These are phyloP conservation scores for Phalacrocorax aristotelis DNA, from an alignment of 2,113 vertebrate genomes.

Conservation along the genomic window DNA sequence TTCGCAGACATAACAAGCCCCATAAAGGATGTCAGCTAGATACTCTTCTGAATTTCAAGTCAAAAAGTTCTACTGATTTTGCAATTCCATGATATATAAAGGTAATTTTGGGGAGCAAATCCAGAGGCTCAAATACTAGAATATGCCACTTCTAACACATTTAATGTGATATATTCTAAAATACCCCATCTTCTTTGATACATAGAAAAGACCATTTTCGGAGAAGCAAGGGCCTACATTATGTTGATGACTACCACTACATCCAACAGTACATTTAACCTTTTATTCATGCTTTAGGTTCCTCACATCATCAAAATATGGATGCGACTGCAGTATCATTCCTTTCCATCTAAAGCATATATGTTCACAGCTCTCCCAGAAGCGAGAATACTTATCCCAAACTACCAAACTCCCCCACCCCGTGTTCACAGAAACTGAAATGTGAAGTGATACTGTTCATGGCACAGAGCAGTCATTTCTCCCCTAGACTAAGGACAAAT, in stretches of 20 bases:
- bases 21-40: neutral
- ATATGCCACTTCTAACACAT: fast-evolving
- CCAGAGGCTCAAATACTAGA: neutral
- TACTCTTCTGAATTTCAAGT: neutral
- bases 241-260: neutral
- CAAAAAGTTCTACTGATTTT: neutral
- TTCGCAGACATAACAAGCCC: neutral
- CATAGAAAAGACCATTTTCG: neutral
- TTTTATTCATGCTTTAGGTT: neutral
- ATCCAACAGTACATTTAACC: neutral
- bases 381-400: neutral
- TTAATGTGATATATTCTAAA: neutral
- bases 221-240: neutral
- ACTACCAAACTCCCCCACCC: neutral
- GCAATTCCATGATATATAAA: neutral
- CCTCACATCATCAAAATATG: neutral
- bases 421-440: neutral
- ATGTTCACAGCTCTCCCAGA: neutral
- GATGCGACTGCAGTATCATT: fast-evolving
- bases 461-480: neutral
- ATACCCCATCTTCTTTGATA: neutral
- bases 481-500: neutral
- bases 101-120: neutral
- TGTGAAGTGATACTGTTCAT: neutral
- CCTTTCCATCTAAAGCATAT: neutral